These are phyloP conservation scores for Hydrozoanthus tunicans DNA, from an alignment of 64 coral and sea anemone genomes.

Conservation along the genomic window DNA sequence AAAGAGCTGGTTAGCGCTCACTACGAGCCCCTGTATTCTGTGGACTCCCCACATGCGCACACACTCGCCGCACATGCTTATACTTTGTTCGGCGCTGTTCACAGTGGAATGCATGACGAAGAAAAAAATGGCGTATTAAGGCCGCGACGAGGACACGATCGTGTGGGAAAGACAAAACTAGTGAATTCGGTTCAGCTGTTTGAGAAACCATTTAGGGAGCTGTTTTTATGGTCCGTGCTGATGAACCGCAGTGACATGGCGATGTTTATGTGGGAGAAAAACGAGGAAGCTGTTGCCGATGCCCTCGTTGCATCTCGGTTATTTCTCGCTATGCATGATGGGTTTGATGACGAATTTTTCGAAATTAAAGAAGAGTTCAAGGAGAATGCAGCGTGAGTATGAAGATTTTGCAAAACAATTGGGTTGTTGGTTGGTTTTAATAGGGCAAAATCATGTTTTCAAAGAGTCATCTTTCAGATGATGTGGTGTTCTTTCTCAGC, in stretches of 20 bases:
- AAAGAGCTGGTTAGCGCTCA: constrained; percentile 58
- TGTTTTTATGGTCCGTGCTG: constrained; percentile 63
- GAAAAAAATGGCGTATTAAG: neutral
- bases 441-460: no score
- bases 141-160: neutral
- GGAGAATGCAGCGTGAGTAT: constrained; percentile 58
- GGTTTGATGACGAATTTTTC: constrained; percentile 56
- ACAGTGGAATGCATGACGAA: neutral
- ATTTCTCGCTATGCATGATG: constrained; percentile 63
- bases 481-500: no score
- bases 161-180: constrained; percentile 15
- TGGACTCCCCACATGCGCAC: constrained; percentile 46
- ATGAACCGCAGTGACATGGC: constrained; percentile 65
- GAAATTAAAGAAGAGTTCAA: constrained; percentile 58
- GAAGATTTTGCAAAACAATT: neutral
- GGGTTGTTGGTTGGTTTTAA: no score
- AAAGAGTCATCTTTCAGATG: no score
- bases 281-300: constrained; percentile 53
- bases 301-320: constrained; percentile 47
- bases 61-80: constrained; percentile 31
- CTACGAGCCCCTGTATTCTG: constrained; percentile 61
- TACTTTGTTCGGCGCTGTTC: constrained; percentile 51
- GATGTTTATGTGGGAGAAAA: constrained; percentile 65
- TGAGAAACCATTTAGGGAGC: constrained; percentile 68
- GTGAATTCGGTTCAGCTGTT: constrained; percentile 38